Base-by-base conservation (phyloP, 1,140 invertebrate species). In the Carposina sasakii region DNA sequence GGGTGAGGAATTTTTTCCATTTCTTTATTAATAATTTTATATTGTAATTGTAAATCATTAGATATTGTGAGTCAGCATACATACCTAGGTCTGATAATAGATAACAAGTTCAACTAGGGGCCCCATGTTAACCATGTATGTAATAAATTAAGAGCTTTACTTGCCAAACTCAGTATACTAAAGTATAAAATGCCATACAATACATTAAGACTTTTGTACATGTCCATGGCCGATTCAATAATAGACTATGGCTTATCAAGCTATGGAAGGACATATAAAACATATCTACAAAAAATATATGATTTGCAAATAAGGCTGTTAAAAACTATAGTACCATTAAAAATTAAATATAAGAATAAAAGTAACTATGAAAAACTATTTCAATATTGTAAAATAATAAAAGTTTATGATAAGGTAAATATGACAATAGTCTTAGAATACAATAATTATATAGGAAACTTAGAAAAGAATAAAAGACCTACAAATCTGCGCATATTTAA, bases 91-190 rank as follows among this genome's bases (percentile, higher is more conserved):
- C 39, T 23, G 2, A 41, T 23, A 23, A 41, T 41, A 23, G 39
- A 13, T 41, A 23, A 41, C 19, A 21, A 21, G 24, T 41, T 41
- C n/a, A 41, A n/a, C 8, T 22, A n/a, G 39, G 22, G 39, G 2
- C 39, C 39, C 2, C 39, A 41, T n/a, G n/a, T 41, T 2, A 16
- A 41, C 5, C 20, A 41, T 16, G 39, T 41, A 10, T 41, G 39
- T 41, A 41, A 41, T 24, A 41, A 41, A 23, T 17, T 41, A 21
- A 41, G 39, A 41, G 17, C 22, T 12, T 10, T 41, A 23, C 12
- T 24, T 6, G 10, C 19, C 22, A 41, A 41, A 9, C 17, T 41
- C 10, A n/a, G 9, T 23, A 19, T 41, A 13, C 16, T 41, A 21
- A 41, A 41, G n/a, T 41, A 24, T 13, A 41, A 41, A 24, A 3